Conservation (phyloP, 2,113 vertebrate species). For the Amazona guildingii region DNA sequence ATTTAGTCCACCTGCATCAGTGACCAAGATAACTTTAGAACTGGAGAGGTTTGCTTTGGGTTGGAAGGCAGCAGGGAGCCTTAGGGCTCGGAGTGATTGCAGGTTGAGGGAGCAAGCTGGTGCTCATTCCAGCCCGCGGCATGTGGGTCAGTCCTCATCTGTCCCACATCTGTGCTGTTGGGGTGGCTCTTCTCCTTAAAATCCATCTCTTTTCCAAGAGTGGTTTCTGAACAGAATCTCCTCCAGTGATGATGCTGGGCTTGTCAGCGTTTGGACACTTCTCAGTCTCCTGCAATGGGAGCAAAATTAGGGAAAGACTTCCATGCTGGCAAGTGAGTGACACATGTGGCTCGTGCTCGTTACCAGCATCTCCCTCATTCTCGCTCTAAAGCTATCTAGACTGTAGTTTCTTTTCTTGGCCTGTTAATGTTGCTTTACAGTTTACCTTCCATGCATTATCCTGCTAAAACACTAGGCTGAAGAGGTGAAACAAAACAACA, state of each 20-base stretch:
- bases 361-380: conserved; percentile 40
- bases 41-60: conserved; percentile 43
- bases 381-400: conserved; percentile 31
- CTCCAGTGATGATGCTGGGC: neutral
- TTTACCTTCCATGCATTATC: conserved; percentile 62
- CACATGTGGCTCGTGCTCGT: neutral
- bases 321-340: neutral
- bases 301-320: conserved; percentile 7
- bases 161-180: neutral
- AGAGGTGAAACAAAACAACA: conserved; percentile 23
- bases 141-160: neutral
- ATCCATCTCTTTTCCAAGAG: neutral
- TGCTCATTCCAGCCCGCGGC: neutral
- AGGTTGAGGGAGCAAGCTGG: neutral
- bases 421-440: conserved; percentile 37
- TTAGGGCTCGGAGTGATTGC: neutral
- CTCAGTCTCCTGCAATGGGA: conserved; percentile 29
- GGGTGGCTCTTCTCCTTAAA: neutral
- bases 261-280: neutral
- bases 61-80: neutral
- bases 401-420: conserved; percentile 26
- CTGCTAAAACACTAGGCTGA: conserved; percentile 55
- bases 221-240: neutral
- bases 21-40: neutral
- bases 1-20: conserved; percentile 23